These are phyloP conservation scores for Cryptotermes secundus DNA, from an alignment of 1,140 invertebrate genomes.

Conservation along the genomic window DNA sequence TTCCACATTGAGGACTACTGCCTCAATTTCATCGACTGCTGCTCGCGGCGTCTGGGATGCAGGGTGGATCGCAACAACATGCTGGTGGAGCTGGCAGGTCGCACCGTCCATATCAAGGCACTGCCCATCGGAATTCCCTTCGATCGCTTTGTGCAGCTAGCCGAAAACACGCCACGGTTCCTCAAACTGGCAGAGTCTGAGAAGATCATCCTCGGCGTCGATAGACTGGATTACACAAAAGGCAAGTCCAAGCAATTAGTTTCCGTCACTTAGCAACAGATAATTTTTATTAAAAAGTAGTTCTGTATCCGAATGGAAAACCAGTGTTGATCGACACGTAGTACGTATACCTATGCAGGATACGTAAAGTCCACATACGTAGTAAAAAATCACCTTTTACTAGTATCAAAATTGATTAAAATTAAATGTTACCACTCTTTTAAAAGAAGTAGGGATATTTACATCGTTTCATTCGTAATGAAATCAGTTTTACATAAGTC, in stretches of 20 bases:
- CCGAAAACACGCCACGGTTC: constrained; percentile 43
- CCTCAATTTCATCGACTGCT: constrained; percentile 51
- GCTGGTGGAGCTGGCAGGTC: constrained; percentile 46
- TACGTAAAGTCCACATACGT: no score
- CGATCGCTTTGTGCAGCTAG: constrained; percentile 45
- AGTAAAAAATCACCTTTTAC: no score
- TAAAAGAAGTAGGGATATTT: no score
- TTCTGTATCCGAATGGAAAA: no score
- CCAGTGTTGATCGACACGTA: no score
- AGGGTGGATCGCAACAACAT: constrained; percentile 46
- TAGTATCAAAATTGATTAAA: no score
- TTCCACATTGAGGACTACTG: constrained; percentile 52
- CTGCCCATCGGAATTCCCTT: constrained; percentile 49
- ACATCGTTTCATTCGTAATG: no score
- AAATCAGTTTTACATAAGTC: no score
- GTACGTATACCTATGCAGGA: no score
- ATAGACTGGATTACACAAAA: constrained; percentile 53
- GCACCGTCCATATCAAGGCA: constrained; percentile 46
- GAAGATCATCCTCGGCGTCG: constrained; percentile 49
- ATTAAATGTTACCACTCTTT: no score
- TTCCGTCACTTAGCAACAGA: no score
- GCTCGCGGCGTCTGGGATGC: constrained; percentile 47
- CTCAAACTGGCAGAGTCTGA: constrained; percentile 39
- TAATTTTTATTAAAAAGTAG: no score
- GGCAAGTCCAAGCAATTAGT: constrained; percentile 31